phyloP scores from a whole-genome alignment of 1,140 invertebrate genomes.

The Drosophila sp. region DNA sequence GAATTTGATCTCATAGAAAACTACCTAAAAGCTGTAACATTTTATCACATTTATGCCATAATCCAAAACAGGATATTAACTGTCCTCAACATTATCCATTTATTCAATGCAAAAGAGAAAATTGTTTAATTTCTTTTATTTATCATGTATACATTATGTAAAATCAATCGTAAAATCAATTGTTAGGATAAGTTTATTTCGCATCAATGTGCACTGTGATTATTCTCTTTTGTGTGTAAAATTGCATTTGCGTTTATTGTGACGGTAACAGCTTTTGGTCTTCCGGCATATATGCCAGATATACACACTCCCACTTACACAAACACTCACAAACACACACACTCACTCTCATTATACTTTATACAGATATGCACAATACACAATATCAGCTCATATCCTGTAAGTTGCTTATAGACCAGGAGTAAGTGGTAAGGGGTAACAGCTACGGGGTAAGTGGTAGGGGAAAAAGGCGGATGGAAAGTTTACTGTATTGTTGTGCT shows the following conservation, averaged over 20 bases:
- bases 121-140: no score
- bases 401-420: neutral
- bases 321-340: conserved; percentile 39
- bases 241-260: conserved; percentile 65
- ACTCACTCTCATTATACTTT: conserved; percentile 54
- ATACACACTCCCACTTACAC: conserved; percentile 23
- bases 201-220: conserved; percentile 21
- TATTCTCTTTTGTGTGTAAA: conserved; percentile 38
- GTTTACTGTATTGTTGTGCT: conserved; percentile 63
- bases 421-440: neutral
- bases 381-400: conserved; percentile 33
- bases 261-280: conserved; percentile 59
- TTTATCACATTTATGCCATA: no score
- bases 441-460: neutral
- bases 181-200: neutral
- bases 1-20: no score
- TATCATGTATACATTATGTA: no score
- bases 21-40: no score
- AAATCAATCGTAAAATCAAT: neutral
- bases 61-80: no score
- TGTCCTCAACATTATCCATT: no score
- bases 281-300: conserved; percentile 60
- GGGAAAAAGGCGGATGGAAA: neutral
- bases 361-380: conserved; percentile 61
- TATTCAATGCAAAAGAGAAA: no score